Conservation (phyloP, 2,113 vertebrate species). For the Budorcas taxicolor region DNA sequence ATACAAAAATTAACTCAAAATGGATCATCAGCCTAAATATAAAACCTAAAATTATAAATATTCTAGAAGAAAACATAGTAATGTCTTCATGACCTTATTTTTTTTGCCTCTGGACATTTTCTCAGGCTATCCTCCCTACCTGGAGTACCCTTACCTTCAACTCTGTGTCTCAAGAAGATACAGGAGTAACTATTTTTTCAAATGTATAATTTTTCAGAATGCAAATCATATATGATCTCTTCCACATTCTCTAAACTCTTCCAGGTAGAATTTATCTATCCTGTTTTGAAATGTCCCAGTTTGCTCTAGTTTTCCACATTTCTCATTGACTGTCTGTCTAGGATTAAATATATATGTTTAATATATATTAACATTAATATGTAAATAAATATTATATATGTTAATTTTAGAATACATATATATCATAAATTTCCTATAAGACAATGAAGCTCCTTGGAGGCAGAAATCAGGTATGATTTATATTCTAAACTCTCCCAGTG, state of each 20-base stretch:
- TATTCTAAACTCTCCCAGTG: background rate
- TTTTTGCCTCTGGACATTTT: background rate
- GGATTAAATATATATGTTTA: background rate
- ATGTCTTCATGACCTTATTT: no score
- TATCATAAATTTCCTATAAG: background rate
- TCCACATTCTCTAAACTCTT: background rate
- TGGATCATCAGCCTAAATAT: background rate
- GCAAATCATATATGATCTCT: background rate
- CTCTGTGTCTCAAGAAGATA: background rate
- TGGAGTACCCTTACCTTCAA: background rate
- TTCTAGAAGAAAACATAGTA: background rate
- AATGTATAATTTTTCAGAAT: background rate
- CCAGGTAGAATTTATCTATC: background rate
- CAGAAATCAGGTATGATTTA: background rate
- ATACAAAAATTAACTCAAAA: background rate
- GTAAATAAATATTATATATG: background rate
- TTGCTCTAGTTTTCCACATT: background rate
- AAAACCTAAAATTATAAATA: background rate
- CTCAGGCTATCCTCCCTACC: background rate
- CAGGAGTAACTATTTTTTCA: background rate
- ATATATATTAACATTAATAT: background rate
- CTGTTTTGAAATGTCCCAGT: background rate
- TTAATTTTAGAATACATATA: background rate
- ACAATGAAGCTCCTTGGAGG: background rate
- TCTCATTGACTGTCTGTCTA: background rate